Conservation (phyloP, 2,797 vertebrate genomes). For the Sardinella longiceps region DNA sequence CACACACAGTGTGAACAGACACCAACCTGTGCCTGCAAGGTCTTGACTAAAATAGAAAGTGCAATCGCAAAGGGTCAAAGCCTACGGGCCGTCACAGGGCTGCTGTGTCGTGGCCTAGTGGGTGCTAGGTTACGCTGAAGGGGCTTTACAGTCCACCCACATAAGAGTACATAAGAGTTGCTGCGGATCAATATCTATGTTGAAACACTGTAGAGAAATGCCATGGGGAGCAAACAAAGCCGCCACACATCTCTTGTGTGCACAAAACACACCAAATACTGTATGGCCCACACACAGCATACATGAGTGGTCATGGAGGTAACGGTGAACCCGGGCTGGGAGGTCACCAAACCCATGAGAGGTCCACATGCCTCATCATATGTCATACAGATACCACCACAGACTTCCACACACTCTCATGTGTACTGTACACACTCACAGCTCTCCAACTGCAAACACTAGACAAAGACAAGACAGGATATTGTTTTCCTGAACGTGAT, state of each 20-base stretch:
- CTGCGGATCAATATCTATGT: neutral
- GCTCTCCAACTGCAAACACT: too few species aligned
- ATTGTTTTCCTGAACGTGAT: too few species aligned
- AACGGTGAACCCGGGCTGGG: neutral
- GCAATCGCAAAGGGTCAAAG: constrained; percentile 31
- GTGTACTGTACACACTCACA: too few species aligned
- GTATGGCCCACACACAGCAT: neutral
- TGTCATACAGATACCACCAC: too few species aligned
- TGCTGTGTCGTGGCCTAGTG: neutral
- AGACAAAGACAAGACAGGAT: too few species aligned
- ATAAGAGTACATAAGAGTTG: neutral
- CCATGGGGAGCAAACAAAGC: neutral
- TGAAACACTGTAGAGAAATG: neutral
- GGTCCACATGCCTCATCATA: too few species aligned
- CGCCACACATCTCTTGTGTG: neutral
- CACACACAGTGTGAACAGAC: constrained; percentile 32
- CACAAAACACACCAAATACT: neutral
- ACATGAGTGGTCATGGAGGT: neutral
- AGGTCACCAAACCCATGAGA: too few species aligned
- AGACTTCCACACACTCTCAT: too few species aligned
- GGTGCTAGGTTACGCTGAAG: neutral
- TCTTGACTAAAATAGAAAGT: constrained; percentile 63
- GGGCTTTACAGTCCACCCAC: neutral
- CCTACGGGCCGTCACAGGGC: neutral
- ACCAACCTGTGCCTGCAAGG: constrained; percentile 48